A percentile compares a stretch with the other conserved stretches of the same genome.
These are phyloP conservation scores for Hyperopisus bebe DNA, from an alignment of 2,113 vertebrate species.

Conservation along the genomic window DNA sequence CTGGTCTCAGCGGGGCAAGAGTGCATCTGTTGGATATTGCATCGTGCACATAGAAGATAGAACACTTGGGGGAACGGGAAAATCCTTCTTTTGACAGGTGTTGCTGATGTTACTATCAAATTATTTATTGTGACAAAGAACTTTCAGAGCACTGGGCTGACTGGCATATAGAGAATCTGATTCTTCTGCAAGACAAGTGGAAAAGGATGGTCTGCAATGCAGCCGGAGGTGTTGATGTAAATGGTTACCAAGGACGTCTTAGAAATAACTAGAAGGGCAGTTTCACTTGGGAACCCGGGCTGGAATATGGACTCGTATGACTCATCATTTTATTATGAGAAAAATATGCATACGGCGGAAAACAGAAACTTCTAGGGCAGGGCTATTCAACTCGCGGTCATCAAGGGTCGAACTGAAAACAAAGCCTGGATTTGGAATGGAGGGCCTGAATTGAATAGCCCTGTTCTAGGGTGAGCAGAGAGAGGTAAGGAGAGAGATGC, in stretches of 20 bases:
- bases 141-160: background rate
- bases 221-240: background rate
- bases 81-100: background rate
- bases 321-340: background rate
- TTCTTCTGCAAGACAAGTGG: background rate
- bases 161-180: background rate
- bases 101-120: background rate
- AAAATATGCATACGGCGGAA: background rate
- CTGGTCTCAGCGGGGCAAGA: background rate
- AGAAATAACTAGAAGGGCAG: background rate
- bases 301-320: background rate
- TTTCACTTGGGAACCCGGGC: background rate
- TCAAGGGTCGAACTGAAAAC: too few relatives aligned
- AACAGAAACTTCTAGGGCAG: background rate
- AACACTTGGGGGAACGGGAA: background rate
- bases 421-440: too few relatives aligned
- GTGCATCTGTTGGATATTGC: background rate
- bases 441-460: too few relatives aligned
- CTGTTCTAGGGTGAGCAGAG: background rate
- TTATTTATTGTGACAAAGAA: background rate
- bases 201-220: background rate
- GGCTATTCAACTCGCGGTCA: too few relatives aligned
- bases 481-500: background rate
- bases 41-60: background rate
- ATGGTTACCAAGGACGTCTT: background rate